phyloP scores from a whole-genome alignment of 2,797 vertebrate species.

The Artibeus lituratus region DNA sequence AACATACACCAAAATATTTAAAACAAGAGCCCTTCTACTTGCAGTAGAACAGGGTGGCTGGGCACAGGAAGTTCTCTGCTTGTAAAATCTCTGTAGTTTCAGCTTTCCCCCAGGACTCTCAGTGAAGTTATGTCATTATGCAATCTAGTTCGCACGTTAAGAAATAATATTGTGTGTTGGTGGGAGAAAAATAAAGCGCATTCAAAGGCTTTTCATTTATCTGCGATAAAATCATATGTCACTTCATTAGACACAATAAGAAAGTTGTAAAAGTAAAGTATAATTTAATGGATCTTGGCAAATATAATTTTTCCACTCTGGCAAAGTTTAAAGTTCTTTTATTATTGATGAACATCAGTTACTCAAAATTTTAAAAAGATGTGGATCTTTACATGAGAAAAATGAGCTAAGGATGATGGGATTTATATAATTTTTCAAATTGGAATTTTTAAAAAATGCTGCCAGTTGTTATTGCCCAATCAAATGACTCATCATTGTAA shows the following conservation, averaged over 20 bases:
- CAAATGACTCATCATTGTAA: not conserved
- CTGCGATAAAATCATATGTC: conserved; percentile 13
- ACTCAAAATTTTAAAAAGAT: conserved; percentile 43
- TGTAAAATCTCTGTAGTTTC: not conserved
- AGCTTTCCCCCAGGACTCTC: not conserved
- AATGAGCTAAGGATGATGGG: not conserved
- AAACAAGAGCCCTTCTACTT: not conserved
- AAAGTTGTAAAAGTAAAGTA: conserved; percentile 17
- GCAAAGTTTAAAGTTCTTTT: conserved; percentile 33
- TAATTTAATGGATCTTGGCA: not conserved
- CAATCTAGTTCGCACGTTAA: conserved; percentile 27
- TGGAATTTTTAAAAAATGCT: not conserved
- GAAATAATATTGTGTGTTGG: not conserved
- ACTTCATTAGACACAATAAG: conserved; percentile 28
- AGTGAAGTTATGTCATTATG: not conserved
- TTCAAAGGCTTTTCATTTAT: conserved; percentile 3
- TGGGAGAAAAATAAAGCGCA: conserved; percentile 5
- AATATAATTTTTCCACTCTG: conserved; percentile 22
- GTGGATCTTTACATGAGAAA: not conserved
- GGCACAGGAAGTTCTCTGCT: not conserved
- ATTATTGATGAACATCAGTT: not conserved
- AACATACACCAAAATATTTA: not conserved
- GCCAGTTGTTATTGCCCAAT: not conserved
- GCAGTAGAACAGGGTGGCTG: not conserved
- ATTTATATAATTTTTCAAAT: conserved; percentile 6